phyloP scores from a whole-genome alignment of 2,888 invertebrate species.

The Sarcophaga carnaria region DNA sequence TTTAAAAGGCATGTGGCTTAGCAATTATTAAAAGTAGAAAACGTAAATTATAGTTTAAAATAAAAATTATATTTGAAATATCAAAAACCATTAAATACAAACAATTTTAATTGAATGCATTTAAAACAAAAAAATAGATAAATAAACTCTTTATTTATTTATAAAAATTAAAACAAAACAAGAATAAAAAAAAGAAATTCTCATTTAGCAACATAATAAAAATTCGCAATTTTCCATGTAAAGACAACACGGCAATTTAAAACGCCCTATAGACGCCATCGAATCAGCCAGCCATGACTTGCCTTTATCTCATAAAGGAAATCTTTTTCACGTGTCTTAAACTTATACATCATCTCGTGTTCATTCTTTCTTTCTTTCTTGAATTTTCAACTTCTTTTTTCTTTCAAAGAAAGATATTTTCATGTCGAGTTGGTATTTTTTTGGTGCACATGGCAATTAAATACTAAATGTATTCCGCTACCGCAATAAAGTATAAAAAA shows the following conservation, averaged over 20 bases:
- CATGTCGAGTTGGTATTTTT: conserved; percentile 11
- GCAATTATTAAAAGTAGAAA: too few relatives aligned
- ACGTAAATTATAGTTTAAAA: too few relatives aligned
- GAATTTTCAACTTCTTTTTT: background rate
- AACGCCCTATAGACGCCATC: conserved; percentile 36
- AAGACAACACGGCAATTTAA: background rate
- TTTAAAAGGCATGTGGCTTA: too few relatives aligned
- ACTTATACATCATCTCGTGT: conserved; percentile 57
- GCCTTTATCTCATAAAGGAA: conserved; percentile 58
- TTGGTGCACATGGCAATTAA: conserved; percentile 18
- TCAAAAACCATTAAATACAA: too few relatives aligned
- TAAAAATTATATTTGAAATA: too few relatives aligned
- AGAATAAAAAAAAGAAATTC: too few relatives aligned
- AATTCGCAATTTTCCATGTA: background rate
- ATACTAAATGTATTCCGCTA: conserved; percentile 9
- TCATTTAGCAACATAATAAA: too few relatives aligned
- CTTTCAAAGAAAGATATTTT: conserved; percentile 8
- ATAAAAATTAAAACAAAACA: too few relatives aligned
- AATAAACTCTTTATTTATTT: too few relatives aligned
- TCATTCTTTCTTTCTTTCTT: conserved; percentile 25
- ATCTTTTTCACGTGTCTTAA: conserved; percentile 62
- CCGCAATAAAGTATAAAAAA: background rate
- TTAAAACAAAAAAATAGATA: too few relatives aligned
- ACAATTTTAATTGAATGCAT: too few relatives aligned
- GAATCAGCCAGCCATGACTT: conserved; percentile 19